These are phyloP conservation scores for Peromyscus nudipes DNA, from an alignment of 2,797 vertebrate genomes.

Conservation along the genomic window DNA sequence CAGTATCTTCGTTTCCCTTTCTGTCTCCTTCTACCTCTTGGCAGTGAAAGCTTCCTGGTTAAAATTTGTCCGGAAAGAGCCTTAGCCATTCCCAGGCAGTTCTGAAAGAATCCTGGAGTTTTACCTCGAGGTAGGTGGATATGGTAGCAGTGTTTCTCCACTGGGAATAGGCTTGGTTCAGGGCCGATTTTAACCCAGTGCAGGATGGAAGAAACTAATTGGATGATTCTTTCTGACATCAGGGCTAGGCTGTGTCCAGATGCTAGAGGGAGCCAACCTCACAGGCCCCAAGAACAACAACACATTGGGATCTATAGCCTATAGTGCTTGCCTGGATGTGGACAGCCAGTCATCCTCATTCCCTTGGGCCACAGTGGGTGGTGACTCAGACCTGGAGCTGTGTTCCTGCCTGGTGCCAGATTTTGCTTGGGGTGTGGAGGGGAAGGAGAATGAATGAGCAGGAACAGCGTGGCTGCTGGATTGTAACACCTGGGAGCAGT, in stretches of 20 bases:
- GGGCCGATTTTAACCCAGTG: background rate
- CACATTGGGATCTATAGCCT: background rate
- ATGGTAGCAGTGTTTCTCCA: background rate
- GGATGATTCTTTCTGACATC: background rate
- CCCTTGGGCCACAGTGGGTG: background rate
- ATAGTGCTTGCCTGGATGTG: background rate
- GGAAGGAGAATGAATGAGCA: conserved; percentile 80
- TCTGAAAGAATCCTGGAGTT: background rate
- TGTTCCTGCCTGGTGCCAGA: conserved; percentile 58
- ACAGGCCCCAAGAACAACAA: background rate
- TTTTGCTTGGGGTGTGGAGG: conserved; percentile 38
- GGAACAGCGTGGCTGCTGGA: conserved; percentile 61
- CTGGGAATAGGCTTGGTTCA: background rate
- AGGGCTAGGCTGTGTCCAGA: background rate
- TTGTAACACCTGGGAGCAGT: conserved; percentile 65
- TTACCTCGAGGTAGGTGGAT: background rate
- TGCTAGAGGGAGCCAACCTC: conserved; percentile 9
- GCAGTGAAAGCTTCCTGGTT: background rate
- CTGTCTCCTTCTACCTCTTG: background rate
- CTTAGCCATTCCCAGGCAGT: background rate
- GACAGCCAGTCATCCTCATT: background rate
- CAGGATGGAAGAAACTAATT: background rate
- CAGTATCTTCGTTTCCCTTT: conserved; percentile 37
- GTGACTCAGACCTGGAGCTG: conserved; percentile 76
- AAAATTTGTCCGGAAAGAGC: background rate